Percentiles rank a stretch among this genome's conserved stretches.
These are phyloP conservation scores for Erithacus rubecula DNA, from an alignment of 2,797 vertebrate genomes.

Conservation along the genomic window DNA sequence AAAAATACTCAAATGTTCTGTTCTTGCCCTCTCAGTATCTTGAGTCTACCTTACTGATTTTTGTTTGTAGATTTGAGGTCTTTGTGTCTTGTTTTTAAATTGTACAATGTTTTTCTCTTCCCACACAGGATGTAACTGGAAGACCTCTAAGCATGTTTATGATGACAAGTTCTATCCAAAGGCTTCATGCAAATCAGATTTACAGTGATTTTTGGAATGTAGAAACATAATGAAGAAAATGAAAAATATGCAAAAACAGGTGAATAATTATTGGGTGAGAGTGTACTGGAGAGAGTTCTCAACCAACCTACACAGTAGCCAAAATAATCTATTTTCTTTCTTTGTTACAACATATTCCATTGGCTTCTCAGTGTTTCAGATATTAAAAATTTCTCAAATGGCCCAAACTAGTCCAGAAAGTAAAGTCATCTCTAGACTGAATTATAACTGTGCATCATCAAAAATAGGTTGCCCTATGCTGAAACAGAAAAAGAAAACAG, in stretches of 20 bases:
- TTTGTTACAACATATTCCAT: neutral
- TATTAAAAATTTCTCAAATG: neutral
- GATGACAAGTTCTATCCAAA: neutral
- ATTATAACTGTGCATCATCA: neutral
- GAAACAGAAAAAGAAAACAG: slow-evolving; percentile 5
- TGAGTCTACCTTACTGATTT: neutral
- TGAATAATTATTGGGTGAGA: neutral
- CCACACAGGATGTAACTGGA: neutral
- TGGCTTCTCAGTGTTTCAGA: neutral
- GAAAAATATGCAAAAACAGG: neutral
- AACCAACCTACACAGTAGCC: neutral
- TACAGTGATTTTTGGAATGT: neutral
- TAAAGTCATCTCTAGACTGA: neutral
- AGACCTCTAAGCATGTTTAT: neutral
- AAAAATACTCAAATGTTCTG: neutral
- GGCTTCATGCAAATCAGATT: neutral
- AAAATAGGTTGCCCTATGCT: slow-evolving; percentile 20
- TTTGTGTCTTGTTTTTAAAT: neutral
- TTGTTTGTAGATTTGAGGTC: neutral
- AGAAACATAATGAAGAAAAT: neutral
- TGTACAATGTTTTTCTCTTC: neutral
- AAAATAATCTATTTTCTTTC: neutral
- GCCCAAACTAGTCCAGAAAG: neutral
- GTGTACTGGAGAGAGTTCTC: neutral
- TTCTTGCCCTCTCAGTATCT: neutral